Base-by-base conservation (phyloP, 2,888 invertebrate species). In the Lepidochitona cinerea region DNA sequence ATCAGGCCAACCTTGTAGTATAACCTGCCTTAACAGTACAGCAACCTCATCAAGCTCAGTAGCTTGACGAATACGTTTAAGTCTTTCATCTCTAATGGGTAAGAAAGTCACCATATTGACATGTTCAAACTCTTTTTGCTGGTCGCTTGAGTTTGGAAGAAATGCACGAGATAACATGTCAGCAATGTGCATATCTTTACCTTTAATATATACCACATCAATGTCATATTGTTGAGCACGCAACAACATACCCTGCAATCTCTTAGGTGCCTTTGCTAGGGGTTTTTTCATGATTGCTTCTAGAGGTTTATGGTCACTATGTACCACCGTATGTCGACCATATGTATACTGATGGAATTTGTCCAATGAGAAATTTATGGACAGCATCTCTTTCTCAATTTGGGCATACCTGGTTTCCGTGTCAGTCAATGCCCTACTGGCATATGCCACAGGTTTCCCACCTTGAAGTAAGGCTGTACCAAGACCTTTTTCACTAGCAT, bases 111-210 rank as follows among this genome's bases (percentile, higher is more conserved):
- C 18, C 41, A 41, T 41, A 18, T 41, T 41, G 9, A 41, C 41
- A 12, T 9, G 9, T 18, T 41, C 41, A 41, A 41, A 41, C 41
- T 41, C 41, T 12, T 18, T 41, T 41, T 41, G 41, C 18, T 9
- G 18, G 18, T 41, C 18, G 41, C 41, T 18, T 12, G 41, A 41
- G 12, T 54, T 23, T 18, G 54, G 54, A 12, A 77, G 52, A 49
- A 54, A 76, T 52, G 81, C 75, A 59, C 81, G 64, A 3, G 80
- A 81, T 32, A 83, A 69, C 23, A 75, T 75, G 70, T 81, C 79
- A 5, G 80, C 79, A 18, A 79, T 72, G 36, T 65, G 70, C 72
- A 80, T 67, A 5, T 75, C n/a, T 52, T 36, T 66, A 1, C 75
- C 75, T 33, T 49, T n/a, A 41, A 4, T 35, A 35, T 70, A 73